Base-by-base conservation (phyloP, 1,140 invertebrate species). In the Drosophila oshimai region DNA sequence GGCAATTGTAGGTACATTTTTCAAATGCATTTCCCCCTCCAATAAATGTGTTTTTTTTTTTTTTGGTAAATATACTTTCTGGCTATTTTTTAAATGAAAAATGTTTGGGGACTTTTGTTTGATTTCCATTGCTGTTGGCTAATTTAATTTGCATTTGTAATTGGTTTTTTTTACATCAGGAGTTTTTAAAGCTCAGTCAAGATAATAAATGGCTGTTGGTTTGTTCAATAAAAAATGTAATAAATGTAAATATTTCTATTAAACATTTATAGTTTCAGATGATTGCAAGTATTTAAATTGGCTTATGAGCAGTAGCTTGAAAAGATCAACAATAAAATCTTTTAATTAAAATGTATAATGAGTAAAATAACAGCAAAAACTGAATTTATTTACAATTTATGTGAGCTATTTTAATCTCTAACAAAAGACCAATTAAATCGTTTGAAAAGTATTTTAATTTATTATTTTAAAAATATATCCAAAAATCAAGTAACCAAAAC, bases 1-100 rank as follows among this genome's bases (percentile, higher is more conserved):
- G 80, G 75, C 58, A 84, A 80, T 80, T 86, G 80, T 84, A 86
- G 54, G 86, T 86, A 75, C 72, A 86, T 84, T 84, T 84, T 84
- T 86, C 60, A 86, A 73, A 64, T 73, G 70, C 70, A 64, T 72
- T 72, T 70, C 29, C 64, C 71, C 18, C 37, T n/a, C 45, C 29
- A 15, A 60, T 37, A 69, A 31, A 74, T 46, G 69, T 44, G 45
- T 36, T 51, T 58, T n/a, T n/a, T n/a, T n/a, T n/a, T n/a, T n/a
- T n/a, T n/a, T n/a, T 28, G 20, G 24, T 55, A 54, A 39, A 34
- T 57, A 33, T 55, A 69, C 33, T 69, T 68, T 53, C 47, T 47
- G 36, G 31, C 45, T 68, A 47, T 31, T 50, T 57, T 49, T 64
- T 54, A 69, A 28, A 71, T 72, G 65, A 72, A 70, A 70, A 70